These are phyloP conservation scores for Phrynocephalus forsythii DNA, from an alignment of 2,797 vertebrate genomes.

Conservation along the genomic window DNA sequence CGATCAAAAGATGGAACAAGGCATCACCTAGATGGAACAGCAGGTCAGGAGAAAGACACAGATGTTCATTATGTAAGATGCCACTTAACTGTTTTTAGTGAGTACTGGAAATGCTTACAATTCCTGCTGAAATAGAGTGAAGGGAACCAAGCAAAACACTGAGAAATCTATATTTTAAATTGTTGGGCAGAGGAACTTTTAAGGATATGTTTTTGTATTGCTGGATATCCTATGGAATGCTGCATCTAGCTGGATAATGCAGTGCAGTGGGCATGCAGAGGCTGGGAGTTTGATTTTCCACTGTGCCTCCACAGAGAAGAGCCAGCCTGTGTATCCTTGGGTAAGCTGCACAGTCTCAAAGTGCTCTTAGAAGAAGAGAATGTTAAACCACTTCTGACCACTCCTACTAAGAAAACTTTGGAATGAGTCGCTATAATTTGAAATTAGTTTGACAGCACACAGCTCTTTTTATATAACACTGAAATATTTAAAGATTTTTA, in stretches of 20 bases:
- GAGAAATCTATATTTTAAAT: constrained; percentile 29
- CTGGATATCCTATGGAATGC: constrained; percentile 31
- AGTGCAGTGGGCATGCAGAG: too few relatives aligned
- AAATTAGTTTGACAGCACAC: too few relatives aligned
- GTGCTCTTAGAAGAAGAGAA: too few relatives aligned
- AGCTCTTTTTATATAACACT: not conserved
- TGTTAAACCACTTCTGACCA: too few relatives aligned
- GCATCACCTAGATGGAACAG: constrained; percentile 25
- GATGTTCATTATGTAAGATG: not conserved
- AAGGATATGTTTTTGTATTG: constrained; percentile 29
- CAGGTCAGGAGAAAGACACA: constrained; percentile 9
- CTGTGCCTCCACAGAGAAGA: too few relatives aligned
- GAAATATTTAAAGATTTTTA: not conserved
- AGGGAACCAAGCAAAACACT: not conserved
- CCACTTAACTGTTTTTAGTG: not conserved
- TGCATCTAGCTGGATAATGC: constrained; percentile 2
- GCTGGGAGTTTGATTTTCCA: too few relatives aligned
- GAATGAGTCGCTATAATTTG: too few relatives aligned
- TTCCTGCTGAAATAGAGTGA: not conserved
- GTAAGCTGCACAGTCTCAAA: too few relatives aligned
- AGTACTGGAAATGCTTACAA: constrained; percentile 22
- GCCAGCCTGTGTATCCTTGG: too few relatives aligned
- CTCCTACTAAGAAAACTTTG: too few relatives aligned
- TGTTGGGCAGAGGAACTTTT: constrained; percentile 1
- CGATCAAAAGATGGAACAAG: not conserved